phyloP scores from a whole-genome alignment of 2,797 vertebrate species.

The Chelmon rostratus region DNA sequence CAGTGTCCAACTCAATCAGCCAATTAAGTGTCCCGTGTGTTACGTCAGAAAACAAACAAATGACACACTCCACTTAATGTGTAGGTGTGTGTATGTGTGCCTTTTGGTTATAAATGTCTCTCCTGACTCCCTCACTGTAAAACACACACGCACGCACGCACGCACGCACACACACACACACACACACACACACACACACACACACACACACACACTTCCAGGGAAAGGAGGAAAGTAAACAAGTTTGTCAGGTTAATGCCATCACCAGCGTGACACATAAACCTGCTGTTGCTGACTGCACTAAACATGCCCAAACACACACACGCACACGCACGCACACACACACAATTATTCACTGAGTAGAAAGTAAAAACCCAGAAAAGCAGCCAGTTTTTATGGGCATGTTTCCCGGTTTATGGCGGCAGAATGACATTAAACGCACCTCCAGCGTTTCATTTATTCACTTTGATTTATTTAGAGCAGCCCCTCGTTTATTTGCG shows the following conservation, averaged over 20 bases:
- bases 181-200: background rate
- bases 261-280: background rate
- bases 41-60: conserved; percentile 57
- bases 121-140: background rate
- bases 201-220: background rate
- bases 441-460: background rate
- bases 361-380: background rate
- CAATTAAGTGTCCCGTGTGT: conserved; percentile 7
- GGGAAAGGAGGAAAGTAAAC: conserved; percentile 18
- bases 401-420: too few species aligned
- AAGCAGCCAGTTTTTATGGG: too few species aligned
- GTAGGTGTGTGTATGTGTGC: background rate
- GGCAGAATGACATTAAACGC: background rate
- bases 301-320: background rate
- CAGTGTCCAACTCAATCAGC: conserved; percentile 30
- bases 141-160: too few species aligned
- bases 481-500: too few species aligned
- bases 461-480: background rate
- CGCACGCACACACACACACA: too few species aligned
- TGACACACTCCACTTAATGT: conserved; percentile 38
- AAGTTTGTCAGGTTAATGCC: conserved; percentile 11
- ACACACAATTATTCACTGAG: background rate
- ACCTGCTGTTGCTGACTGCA: conserved; percentile 35
- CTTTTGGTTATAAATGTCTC: background rate
- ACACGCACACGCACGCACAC: background rate